phyloP scores from a whole-genome alignment of 2,888 invertebrate genomes.

The Morpho deidamia region DNA sequence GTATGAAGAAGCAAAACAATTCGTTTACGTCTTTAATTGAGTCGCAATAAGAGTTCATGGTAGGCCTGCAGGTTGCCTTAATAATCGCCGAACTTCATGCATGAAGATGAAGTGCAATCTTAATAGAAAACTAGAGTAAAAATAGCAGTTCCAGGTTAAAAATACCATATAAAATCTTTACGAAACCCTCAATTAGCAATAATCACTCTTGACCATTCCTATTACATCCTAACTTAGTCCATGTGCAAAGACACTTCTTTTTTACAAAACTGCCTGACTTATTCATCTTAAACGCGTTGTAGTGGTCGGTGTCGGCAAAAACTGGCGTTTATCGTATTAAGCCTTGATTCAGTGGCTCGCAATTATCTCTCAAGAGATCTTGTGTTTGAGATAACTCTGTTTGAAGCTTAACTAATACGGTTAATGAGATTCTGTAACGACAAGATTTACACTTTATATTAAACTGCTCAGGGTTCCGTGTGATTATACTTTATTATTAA shows the following conservation, averaged over 20 bases:
- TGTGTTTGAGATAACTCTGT: constrained; percentile 9
- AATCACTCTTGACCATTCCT: not conserved
- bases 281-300: constrained; percentile 8
- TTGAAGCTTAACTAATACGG: constrained; percentile 8
- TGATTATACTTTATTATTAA: not conserved
- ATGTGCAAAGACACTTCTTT: constrained; percentile 5
- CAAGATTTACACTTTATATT: constrained; percentile 18
- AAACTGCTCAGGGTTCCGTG: not conserved
- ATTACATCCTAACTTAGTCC: not conserved
- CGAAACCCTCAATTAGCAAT: not conserved
- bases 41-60: no score
- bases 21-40: no score
- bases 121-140: no score
- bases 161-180: no score
- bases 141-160: no score
- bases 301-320: constrained; percentile 3
- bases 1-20: no score
- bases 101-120: no score
- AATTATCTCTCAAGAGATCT: constrained; percentile 17
- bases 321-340: constrained; percentile 11
- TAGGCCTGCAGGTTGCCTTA: no score
- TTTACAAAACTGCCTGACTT: constrained; percentile 2
- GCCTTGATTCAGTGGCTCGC: constrained; percentile 9
- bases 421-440: constrained; percentile 13
- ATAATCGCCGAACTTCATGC: no score